These are phyloP conservation scores for Anastrepha ludens DNA, from an alignment of 1,140 invertebrate species.

Conservation along the genomic window DNA sequence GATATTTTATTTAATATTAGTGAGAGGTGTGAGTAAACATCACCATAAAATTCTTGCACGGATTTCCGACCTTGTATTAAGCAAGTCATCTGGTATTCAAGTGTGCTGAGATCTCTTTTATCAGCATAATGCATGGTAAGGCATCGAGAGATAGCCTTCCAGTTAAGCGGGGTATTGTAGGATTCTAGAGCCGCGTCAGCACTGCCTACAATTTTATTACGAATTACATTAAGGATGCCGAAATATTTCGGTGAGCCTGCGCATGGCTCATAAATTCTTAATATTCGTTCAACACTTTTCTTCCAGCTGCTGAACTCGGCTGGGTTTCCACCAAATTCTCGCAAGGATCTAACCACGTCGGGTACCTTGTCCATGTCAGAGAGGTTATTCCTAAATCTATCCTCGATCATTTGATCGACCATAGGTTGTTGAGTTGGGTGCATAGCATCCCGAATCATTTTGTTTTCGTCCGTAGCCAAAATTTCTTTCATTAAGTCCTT, in stretches of 20 bases:
- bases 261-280: conserved; percentile 29
- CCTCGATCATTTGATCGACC: conserved; percentile 4
- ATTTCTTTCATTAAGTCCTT: background rate
- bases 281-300: conserved; percentile 43
- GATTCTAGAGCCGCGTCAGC: conserved; percentile 58
- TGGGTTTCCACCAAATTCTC: conserved; percentile 39
- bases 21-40: conserved; percentile 58
- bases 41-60: conserved; percentile 58
- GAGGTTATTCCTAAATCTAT: conserved; percentile 23
- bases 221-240: conserved; percentile 48
- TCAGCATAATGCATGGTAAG: conserved; percentile 59
- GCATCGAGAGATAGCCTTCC: conserved; percentile 54
- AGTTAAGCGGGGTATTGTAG: conserved; percentile 58
- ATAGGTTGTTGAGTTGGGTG: background rate
- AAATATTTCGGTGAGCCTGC: conserved; percentile 43
- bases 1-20: conserved; percentile 59
- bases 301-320: conserved; percentile 38
- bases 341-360: conserved; percentile 32
- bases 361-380: conserved; percentile 37
- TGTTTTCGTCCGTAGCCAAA: background rate
- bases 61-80: conserved; percentile 48
- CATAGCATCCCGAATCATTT: background rate
- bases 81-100: conserved; percentile 60
- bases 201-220: conserved; percentile 57
- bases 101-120: conserved; percentile 56